Evolutionary conservation across 1,140 invertebrate species (phyloP), one percentile per base, ranked within the genome.

Genomic region (Papilio dardanus): DNA sequence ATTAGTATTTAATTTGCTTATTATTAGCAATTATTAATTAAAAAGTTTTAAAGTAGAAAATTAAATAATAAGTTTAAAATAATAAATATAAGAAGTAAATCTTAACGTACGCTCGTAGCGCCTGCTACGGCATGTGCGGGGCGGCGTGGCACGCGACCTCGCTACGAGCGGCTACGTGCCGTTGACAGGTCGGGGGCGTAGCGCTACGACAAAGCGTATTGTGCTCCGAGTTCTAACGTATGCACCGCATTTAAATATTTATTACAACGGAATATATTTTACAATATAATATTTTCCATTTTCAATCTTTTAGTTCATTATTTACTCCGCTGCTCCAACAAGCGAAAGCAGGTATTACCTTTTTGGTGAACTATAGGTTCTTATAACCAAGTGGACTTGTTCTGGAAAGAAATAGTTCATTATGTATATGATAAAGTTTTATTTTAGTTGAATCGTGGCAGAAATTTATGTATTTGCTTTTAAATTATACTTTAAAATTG

Each of bases 211-310:
- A 66, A 66, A 66, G 65, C 30, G 65, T 65, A 31, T 66, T 66
- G 30, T 19, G n/a, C 14, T 1, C 65, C 7, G 31, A 66, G 65
- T 66, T 66, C 12, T 35, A 66, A 33, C n/a, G 31, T 66, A 35
- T 35, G 31, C 65, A 66, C n/a, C 31, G 65, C 65, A 66, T 33
- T 66, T 31, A 35, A 66, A 66, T 66, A 66, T 66, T 66, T 66
- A 33, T 33, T 33, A 66, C 65, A 66, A 65, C 21, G 50, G 50
- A 54, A 54, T 24, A 12, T 54, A 54, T 54, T 24, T 54, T 24
- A 8, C 21, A 12, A 54, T 54, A 54, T 21, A 54, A 3, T 24
- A 54, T 24, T 24, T 54, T 54, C 8, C 4, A 21, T 54, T 24
- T 54, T 54, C 2, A 54, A 54, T 54, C 7, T 54, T 10, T 54